Base-by-base conservation (phyloP, 2,888 invertebrate species). In the Plagodis pulveraria region DNA sequence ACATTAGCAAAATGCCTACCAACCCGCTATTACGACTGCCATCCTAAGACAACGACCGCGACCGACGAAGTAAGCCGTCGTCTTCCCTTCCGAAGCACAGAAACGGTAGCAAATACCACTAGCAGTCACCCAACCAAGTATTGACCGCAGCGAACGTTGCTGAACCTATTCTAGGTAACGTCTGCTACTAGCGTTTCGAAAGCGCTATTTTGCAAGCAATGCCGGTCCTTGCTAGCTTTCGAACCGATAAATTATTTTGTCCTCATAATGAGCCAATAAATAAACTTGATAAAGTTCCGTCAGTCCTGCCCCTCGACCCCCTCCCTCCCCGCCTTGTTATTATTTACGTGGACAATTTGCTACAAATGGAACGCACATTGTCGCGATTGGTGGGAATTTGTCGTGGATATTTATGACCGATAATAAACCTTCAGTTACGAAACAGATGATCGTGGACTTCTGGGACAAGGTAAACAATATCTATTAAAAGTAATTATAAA, bases 381-480 rank as follows among this genome's bases (percentile, higher is more conserved):
- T 86, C 84, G 85, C 88, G 83, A 88, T 89, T 84, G 86, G 84
- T 81, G 84, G 83, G 79, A 80, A 84, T 87, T 88, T 84, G 87
- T 80, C 76, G 77, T 62, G 71, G 69, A 85, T 87, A 91, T 91
- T 91, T 90, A 90, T 85, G 83, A 77, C 75, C 74, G 67, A 70
- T 77, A 75, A 74, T 70, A 63, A n/a, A 62, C 81, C 54, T 74
- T 69, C 72, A 87, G 69, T 63, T 71, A 71, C 56, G 74, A 87
- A 84, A 51, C 44, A 50, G 45, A 43, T 44, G 48, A 58, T 41
- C 6, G 32, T 38, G 47, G 34, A 36, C 22, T 22, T 22, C 22
- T 22, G 22, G 22, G 4, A 22, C 4, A 22, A 2, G 22, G 22
- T 1, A 22, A 22, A 22, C 22, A 22, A 22, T n/a, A n/a, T 46